Base-by-base conservation (phyloP, 2,797 vertebrate species). In the Sternotherus odoratus region DNA sequence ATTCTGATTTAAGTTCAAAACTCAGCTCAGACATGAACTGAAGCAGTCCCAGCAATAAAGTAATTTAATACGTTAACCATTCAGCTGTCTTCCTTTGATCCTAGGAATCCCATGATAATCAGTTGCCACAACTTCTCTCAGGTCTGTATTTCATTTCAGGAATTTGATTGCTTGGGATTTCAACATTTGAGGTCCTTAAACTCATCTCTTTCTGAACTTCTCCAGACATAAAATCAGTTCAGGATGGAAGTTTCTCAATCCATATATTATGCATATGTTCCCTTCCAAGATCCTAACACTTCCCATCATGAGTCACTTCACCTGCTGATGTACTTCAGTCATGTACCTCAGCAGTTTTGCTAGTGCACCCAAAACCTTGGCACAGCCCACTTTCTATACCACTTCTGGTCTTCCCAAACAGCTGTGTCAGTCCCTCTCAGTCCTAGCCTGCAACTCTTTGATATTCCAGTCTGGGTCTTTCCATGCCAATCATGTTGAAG, bases 1-100 rank as follows among this genome's bases (percentile, higher is more conserved):
- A 91, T 91, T 78, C 54, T 89, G 43, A 75, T 90, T 82, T 63
- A 77, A 88, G 82, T 49, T 91, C 56, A 56, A 85, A 82, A 49
- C 46, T 57, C 13, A 28, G 8, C 60, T 94, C 85, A 81, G 72
- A 36, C 82, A 49, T 0, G 0, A 77, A 82, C 85, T 36, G 84
- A 84, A 72, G 66, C 79, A 0, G 12, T 0, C 30, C 46, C 77
- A 56, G 54, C 6, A n/a, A 66, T n/a, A 15, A 86, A 89, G n/a
- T 75, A 6, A 2, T 1, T 39, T 85, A 63, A 88, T 57, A 5
- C 0, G 8, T 36, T 91, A 12, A 50, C 50, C 82, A 48, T 53
- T 33, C 66, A 46, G 57, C 36, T 83, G 60, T 83, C 77, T 93
- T 84, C 43, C 53, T 4, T 82, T n/a, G n/a, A n/a, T 69, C 49